Base-by-base conservation (phyloP, 2,113 vertebrate genomes). In the Pyrgilauda ruficollis region DNA sequence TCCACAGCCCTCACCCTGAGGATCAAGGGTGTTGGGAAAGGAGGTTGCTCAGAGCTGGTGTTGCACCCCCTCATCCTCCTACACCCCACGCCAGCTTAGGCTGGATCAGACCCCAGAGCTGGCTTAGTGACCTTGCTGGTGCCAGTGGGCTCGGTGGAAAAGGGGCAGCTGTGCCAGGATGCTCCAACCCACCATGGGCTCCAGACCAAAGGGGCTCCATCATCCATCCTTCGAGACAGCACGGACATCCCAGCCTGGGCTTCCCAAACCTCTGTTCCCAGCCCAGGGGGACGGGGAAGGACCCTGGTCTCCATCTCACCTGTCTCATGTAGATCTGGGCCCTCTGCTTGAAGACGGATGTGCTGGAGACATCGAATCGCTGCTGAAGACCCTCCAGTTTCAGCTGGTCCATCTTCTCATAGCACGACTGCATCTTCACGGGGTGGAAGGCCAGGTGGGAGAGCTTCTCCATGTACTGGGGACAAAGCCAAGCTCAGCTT, bases 271-370 rank as follows among this genome's bases (percentile, higher is more conserved):
- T 27, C 53, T 64, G 39, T 3, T 9, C 66, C 76, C 83, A 41
- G 35, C 67, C 26, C 1, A 0, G 23, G 18, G 30, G 33, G 3
- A 53, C 43, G 24, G 1, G 0, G 9, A 4, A 41, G 35, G 44
- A 19, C 12, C 30, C 33, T 1, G 1, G 7, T 61, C 9, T 20
- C 49, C 2, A 2, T 8, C 97, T 94, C 91, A 99, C 99, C 99
- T 99, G 99, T 84, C 99, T 98, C 99, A 99, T 99, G 96, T 99
- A 98, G 97, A 99, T 99, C 98, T 99, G 99, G 23, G 99, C 99
- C 73, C 99, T 98, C 98, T 99, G 98, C 97, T 99, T 98, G 93
- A 99, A 99, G 89, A 99, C 99, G 0, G 98, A 98, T 0, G 98
- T 98, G 93, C 98, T 99, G 97, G 98, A 98, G 86, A 99, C 98